Conservation (phyloP, 2,113 vertebrate species). For the Podarcis muralis region DNA sequence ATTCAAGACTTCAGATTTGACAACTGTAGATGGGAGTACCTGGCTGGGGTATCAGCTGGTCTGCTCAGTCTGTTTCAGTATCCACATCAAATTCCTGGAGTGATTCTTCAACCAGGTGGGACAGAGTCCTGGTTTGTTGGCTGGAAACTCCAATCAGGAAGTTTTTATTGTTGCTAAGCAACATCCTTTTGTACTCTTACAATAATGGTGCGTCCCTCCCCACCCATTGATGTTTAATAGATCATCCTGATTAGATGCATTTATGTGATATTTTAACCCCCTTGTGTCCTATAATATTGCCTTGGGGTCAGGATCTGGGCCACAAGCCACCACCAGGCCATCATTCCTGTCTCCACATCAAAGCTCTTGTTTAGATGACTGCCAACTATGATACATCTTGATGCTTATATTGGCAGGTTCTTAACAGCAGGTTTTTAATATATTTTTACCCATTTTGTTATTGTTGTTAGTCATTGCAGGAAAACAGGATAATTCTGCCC, state of each 20-base stretch:
- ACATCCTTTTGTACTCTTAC: neutral
- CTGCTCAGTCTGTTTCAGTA: too few relatives aligned
- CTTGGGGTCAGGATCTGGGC: neutral
- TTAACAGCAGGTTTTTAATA: neutral
- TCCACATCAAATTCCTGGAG: too few relatives aligned
- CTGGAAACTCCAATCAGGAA: neutral
- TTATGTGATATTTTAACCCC: too few relatives aligned
- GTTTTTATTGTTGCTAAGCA: neutral
- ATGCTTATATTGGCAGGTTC: neutral
- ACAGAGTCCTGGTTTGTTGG: too few relatives aligned
- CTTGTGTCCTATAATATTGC: neutral
- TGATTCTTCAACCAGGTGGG: too few relatives aligned
- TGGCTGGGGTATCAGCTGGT: too few relatives aligned
- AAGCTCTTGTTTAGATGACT: neutral
- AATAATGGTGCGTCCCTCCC: neutral
- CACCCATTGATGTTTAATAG: too few relatives aligned
- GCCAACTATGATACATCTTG: neutral
- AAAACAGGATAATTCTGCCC: constrained; percentile 39
- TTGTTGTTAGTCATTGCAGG: constrained; percentile 36
- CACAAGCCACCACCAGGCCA: neutral
- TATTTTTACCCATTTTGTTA: neutral
- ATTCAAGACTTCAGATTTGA: too few relatives aligned
- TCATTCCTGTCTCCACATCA: neutral
- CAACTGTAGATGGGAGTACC: too few relatives aligned
- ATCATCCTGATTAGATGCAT: too few relatives aligned